Base-by-base conservation (phyloP, 92 coral and sea anemone genomes). In the Epizoanthus rinbou region DNA sequence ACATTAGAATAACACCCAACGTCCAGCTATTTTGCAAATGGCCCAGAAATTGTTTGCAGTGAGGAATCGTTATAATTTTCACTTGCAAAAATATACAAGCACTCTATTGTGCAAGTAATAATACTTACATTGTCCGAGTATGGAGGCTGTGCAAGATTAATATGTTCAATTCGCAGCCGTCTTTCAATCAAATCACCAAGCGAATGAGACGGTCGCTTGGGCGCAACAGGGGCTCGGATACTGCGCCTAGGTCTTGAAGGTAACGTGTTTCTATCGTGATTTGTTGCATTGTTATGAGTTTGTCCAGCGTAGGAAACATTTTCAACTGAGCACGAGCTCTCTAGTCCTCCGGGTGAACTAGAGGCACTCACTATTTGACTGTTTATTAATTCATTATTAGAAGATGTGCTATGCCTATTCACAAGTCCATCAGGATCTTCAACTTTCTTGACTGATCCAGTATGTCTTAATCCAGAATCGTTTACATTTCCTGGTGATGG, bases 161-260 rank as follows among this genome's bases (percentile, higher is more conserved):
- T 96, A 41, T 86, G 91, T 80, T 96, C 99, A 23, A 91, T 86
- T 11, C 90, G 90, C 52, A 96, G 89, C 63, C 94, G 86, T 68
- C 91, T 87, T 63, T 96, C 98, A 74, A 96, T 89, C 92, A 96
- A 84, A 74, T 96, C 99, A 17, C 88, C 73, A 53, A 96, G 85
- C 8, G 93, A 89, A 69, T 90, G 98, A 15, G 98, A 92, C 18
- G 88, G 81, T 24, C 98, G 94, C 70, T 96, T 93, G 28, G 92
- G 81, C 1, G 96, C 92, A 9, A 87, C 91, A 6, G 93, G 97
- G 31, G 91, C 89, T 41, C 39, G 59, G 3, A 76, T 76, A 57
- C 57, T 76, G 52, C 21, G 81, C 8, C 22, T 76, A 52, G 81
- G 18, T 31, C 81, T 37, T 58, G 81, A 22, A n/a, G 81, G 81